Base-by-base conservation (phyloP, 2,888 invertebrate species). In the Phengaris arion region DNA sequence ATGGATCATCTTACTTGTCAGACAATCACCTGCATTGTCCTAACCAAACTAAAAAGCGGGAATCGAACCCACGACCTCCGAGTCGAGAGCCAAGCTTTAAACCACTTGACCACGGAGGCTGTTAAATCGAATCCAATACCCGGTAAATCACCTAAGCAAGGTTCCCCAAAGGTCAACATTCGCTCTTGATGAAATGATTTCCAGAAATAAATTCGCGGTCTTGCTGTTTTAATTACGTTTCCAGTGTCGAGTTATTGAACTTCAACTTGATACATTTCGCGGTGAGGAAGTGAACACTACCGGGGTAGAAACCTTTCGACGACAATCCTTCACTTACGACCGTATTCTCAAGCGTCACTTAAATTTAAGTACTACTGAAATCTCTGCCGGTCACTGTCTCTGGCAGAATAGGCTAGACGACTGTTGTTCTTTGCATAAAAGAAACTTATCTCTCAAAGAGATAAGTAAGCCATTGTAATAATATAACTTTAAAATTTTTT, bases 171-270 rank as follows among this genome's bases (percentile, higher is more conserved):
- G 48, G 48, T 69, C 69, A n/a, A 48, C 69, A 48, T 48, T 15
- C 69, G 69, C 48, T 69, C 69, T 69, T 69, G 68, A 68, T 45
- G 64, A 69, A 69, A 48, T 48, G 1, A 48, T 69, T 69, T 69
- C 48, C 69, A 48, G 69, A n/a, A n/a, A n/a, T n/a, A 69, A 69
- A 69, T 69, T 48, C 48, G 69, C 48, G 46, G 69, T 69, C 48
- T 69, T 45, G 48, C 48, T 69, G 48, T 69, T 69, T 69, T 48
- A 69, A 69, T 69, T 69, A n/a, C 69, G n/a, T 45, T n/a, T 10
- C n/a, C 48, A 68, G 46, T 68, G 68, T 48, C 69, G 15, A 48
- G 69, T 48, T 48, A 69, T n/a, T 69, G 69, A 69, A 69, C 46
- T 69, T 48, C 46, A 48, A 69, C 48, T 69, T 69, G 48, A 45